Evolutionary conservation across 2,888 invertebrate genomes (phyloP).

Genomic region (Junonia oenone): DNA sequence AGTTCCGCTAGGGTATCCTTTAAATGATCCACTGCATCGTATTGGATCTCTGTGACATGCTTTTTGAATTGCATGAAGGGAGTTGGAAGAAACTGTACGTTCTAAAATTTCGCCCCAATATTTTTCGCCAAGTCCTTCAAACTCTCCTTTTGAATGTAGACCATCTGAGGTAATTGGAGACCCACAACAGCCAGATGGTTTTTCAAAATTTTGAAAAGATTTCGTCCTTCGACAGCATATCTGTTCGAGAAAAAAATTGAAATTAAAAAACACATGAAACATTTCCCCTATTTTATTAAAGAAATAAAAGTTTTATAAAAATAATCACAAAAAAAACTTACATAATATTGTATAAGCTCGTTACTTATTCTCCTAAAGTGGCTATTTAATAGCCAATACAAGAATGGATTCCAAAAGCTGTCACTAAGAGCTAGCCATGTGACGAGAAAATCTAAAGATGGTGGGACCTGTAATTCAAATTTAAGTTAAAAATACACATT

Average conservation of each 20-base stretch:
- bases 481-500: background rate
- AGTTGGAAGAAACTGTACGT: slow-evolving; percentile 86
- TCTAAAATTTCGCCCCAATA: slow-evolving; percentile 89
- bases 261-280: background rate
- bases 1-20: slow-evolving; percentile 59
- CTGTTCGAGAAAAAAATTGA: slow-evolving; percentile 37
- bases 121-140: slow-evolving; percentile 84
- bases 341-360: slow-evolving; percentile 87
- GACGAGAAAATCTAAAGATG: slow-evolving; percentile 89
- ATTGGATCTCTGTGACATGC: slow-evolving; percentile 66
- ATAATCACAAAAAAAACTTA: no score
- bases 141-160: slow-evolving; percentile 76
- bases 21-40: slow-evolving; percentile 68
- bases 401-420: slow-evolving; percentile 94
- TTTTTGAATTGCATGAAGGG: slow-evolving; percentile 84
- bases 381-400: slow-evolving; percentile 92
- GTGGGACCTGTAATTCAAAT: slow-evolving; percentile 81
- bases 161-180: slow-evolving; percentile 72
- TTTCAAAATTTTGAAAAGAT: slow-evolving; percentile 63
- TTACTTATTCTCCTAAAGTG: slow-evolving; percentile 90
- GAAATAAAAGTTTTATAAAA: no score
- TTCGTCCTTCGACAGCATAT: slow-evolving; percentile 66
- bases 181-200: slow-evolving; percentile 69
- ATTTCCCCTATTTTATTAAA: no score
- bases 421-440: slow-evolving; percentile 93